phyloP scores from a whole-genome alignment of 1,140 invertebrate species.

The Drosophila ambigua region DNA sequence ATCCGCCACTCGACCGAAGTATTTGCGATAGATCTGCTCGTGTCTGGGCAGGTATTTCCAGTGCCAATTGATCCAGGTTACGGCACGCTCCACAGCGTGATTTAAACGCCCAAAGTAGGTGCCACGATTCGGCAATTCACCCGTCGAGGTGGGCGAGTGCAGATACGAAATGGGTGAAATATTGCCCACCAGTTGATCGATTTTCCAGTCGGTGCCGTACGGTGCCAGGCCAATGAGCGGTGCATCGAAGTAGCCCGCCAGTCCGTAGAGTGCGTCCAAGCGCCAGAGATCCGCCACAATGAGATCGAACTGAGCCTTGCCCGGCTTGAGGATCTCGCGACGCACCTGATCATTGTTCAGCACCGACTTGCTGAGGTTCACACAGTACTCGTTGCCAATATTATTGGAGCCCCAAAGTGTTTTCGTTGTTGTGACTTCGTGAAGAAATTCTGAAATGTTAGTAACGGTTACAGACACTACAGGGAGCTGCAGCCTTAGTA shows the following conservation, averaged over 20 bases:
- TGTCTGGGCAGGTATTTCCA: slow-evolving; percentile 60
- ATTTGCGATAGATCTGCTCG: slow-evolving; percentile 64
- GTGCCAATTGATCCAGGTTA: slow-evolving; percentile 66
- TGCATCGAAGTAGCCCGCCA: slow-evolving; percentile 19
- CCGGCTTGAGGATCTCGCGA: slow-evolving; percentile 23
- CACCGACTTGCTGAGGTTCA: slow-evolving; percentile 11
- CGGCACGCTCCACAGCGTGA: slow-evolving; percentile 10
- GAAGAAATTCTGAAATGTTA: too few species aligned
- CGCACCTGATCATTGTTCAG: slow-evolving; percentile 30
- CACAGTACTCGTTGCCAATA: background rate
- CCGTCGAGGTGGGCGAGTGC: background rate
- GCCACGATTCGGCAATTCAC: background rate
- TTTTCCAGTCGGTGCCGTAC: slow-evolving; percentile 26
- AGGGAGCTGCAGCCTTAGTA: too few species aligned
- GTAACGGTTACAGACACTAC: too few species aligned
- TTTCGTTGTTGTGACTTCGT: too few species aligned
- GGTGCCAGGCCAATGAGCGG: slow-evolving; percentile 32
- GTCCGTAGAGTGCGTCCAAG: slow-evolving; percentile 18
- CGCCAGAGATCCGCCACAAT: slow-evolving; percentile 26
- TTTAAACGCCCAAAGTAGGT: slow-evolving; percentile 4
- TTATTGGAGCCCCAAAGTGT: background rate
- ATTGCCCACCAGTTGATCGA: slow-evolving; percentile 30
- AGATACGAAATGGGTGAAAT: slow-evolving; percentile 21
- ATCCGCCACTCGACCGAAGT: slow-evolving; percentile 46
- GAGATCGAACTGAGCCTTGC: slow-evolving; percentile 20